phyloP scores from a whole-genome alignment of 2,888 invertebrate genomes.

The Xestia rhomboidea region DNA sequence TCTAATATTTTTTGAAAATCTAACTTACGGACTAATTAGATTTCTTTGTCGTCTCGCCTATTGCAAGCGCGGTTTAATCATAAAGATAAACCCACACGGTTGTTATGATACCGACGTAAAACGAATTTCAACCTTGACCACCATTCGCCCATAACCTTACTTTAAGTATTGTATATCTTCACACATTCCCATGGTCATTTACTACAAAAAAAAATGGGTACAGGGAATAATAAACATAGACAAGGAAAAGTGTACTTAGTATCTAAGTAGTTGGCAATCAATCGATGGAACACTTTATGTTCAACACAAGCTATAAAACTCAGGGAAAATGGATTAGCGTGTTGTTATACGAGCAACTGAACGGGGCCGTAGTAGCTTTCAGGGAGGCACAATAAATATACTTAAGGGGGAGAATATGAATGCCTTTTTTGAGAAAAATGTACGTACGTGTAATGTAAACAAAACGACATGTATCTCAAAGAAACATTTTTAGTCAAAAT shows the following conservation, averaged over 20 bases:
- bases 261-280: slow-evolving; percentile 35
- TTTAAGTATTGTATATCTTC: background rate
- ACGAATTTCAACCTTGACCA: background rate
- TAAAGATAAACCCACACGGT: background rate
- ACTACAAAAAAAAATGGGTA: background rate
- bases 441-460: too few species aligned
- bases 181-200: background rate
- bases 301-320: slow-evolving; percentile 31
- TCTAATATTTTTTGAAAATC: too few species aligned
- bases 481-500: background rate
- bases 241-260: slow-evolving; percentile 1
- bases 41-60: too few species aligned
- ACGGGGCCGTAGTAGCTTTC: background rate
- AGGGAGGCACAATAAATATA: background rate
- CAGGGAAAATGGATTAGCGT: slow-evolving; percentile 36
- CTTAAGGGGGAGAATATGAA: background rate
- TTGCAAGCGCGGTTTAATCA: background rate
- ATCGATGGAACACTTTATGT: slow-evolving; percentile 46
- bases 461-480: background rate
- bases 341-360: slow-evolving; percentile 6
- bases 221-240: slow-evolving; percentile 2
- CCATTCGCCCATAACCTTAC: background rate
- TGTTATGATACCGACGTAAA: background rate
- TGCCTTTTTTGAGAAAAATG: background rate
- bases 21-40: too few species aligned